Base-by-base conservation (phyloP, 2,888 invertebrate species). In the Dichetophora obliterata region DNA sequence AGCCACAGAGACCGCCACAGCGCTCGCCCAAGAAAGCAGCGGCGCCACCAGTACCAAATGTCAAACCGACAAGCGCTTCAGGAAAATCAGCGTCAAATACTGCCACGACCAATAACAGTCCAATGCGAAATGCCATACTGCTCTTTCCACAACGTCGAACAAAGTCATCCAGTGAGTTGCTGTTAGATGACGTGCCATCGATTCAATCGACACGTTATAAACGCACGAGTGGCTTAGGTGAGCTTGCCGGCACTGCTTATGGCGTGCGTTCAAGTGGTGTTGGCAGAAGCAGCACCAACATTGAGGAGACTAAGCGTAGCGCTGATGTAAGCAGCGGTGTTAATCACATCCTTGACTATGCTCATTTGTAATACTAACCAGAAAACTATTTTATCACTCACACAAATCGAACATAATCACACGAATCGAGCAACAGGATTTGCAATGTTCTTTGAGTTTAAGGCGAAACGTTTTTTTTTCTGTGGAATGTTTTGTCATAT, bases 191-290 rank as follows among this genome's bases (percentile, higher is more conserved):
- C 78, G 83, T 87, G 31, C 81, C n/a, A n/a, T n/a, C 82, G 22
- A 83, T 84, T 24, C 85, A 88, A 81, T 82, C 87, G 77, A 86
- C 85, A 82, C 86, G 86, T 82, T 88, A 87, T 82, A 84, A 84
- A 71, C 84, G 82, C 14, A 71, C 59, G 3, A 59, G 59, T 9
- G 59, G 59, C 5, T 27, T 59, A 14, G 59, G 27, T 16, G 14
- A 59, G 14, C 9, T 27, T 27, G 11, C 11, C 37, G 57, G 57
- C 57, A 19, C 22, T 9, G 57, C 14, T 8, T 57, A 34, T 37
- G 66, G 66, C 16, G 66, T 66, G 22, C 66, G 66, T 14, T 66
- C 66, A n/a, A 66, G 66, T 22, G 66, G 66, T 9, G 66, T 66
- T 19, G 66, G 66, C 5, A 22, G 66, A 31, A 34, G 43, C 14